These are phyloP conservation scores for Pogoniulus pusillus DNA, from an alignment of 2,797 vertebrate species.

Conservation along the genomic window DNA sequence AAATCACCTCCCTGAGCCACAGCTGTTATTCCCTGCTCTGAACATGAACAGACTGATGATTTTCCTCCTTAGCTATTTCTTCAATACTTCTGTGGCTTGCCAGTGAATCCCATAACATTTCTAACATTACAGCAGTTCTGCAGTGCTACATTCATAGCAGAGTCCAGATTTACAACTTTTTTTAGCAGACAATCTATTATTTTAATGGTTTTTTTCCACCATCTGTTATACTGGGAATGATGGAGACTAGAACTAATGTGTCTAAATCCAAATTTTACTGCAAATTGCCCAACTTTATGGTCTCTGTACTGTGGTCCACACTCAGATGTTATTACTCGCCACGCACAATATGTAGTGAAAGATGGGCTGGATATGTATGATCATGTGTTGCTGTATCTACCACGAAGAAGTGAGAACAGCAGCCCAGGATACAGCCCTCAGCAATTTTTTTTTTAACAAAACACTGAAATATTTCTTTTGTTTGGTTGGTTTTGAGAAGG, in stretches of 20 bases:
- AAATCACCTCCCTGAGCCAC: background rate
- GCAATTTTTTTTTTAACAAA: background rate
- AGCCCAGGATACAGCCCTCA: background rate
- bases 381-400: background rate
- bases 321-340: conserved; percentile 45
- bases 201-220: conserved; percentile 59
- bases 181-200: conserved; percentile 57
- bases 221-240: conserved; percentile 39
- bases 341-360: background rate
- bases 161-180: conserved; percentile 55
- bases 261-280: conserved; percentile 65
- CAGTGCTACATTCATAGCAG: background rate
- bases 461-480: background rate
- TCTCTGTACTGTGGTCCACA: conserved; percentile 43
- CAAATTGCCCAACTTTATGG: conserved; percentile 54
- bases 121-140: conserved; percentile 32
- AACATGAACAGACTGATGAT: background rate
- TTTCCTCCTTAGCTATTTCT: conserved; percentile 36
- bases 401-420: background rate
- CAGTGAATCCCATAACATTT: conserved; percentile 8
- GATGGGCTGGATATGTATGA: background rate
- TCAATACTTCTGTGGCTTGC: background rate
- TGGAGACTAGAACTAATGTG: conserved; percentile 31
- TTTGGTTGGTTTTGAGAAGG: background rate
- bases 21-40: conserved; percentile 1